phyloP scores from a whole-genome alignment of 2,888 invertebrate species.

The Pteria penguin region DNA sequence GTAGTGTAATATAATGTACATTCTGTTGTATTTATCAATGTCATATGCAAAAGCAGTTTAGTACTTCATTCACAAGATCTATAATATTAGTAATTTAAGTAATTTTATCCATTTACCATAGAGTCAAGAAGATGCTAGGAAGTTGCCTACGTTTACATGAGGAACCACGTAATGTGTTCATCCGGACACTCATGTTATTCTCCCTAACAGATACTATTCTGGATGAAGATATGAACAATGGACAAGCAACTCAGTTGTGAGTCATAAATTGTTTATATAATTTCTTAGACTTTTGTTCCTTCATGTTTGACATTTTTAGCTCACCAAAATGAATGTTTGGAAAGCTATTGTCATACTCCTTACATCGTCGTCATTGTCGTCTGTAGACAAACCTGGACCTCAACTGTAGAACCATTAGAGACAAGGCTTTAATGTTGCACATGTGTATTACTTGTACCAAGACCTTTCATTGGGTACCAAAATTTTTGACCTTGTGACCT shows the following conservation, averaged over 20 bases:
- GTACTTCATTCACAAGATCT: no score
- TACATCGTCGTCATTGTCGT: neutral
- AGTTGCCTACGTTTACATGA: slow-evolving; percentile 77
- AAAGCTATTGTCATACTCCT: neutral
- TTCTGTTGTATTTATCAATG: no score
- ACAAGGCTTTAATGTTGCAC: neutral
- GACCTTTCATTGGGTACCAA: neutral
- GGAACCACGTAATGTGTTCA: slow-evolving; percentile 79
- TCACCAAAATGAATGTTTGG: neutral
- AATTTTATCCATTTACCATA: slow-evolving; percentile 41
- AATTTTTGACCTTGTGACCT: neutral
- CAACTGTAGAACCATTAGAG: neutral
- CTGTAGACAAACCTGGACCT: neutral
- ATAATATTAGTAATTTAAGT: no score
- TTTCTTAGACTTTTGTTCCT: no score
- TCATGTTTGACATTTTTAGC: neutral
- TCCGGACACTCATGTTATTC: slow-evolving; percentile 80
- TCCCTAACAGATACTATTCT: slow-evolving; percentile 75
- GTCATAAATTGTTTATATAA: slow-evolving; percentile 35
- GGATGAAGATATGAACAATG: slow-evolving; percentile 73
- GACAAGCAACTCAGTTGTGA: slow-evolving; percentile 72
- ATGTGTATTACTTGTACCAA: neutral
- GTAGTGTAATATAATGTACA: no score
- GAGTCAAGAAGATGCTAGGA: slow-evolving; percentile 75
- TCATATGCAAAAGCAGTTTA: no score